Evolutionary conservation across 64 coral and sea anemone species (phyloP).

Genomic region (Orbicella faveolata): DNA sequence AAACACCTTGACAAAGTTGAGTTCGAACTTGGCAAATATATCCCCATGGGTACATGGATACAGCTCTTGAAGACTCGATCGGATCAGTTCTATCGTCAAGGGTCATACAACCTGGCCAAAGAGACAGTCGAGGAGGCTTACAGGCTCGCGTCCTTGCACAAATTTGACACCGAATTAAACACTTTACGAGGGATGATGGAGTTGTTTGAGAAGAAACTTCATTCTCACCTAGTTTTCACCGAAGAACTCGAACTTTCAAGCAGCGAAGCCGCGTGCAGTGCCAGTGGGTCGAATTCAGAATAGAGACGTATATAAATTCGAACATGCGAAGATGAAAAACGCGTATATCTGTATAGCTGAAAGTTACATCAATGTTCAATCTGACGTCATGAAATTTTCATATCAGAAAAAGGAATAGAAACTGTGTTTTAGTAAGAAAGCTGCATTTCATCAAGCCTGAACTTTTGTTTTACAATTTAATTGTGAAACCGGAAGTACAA

Average conservation of each 20-base stretch:
- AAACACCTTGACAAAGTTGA: too few species aligned
- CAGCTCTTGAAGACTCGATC: not conserved
- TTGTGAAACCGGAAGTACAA: not conserved
- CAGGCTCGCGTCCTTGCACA: not conserved
- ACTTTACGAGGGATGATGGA: too few species aligned
- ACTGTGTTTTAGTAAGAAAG: not conserved
- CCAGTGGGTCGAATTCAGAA: too few species aligned
- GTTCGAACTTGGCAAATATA: too few species aligned
- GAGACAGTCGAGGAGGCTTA: not conserved
- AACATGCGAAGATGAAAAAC: too few species aligned
- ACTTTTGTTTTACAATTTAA: not conserved
- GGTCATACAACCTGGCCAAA: not conserved
- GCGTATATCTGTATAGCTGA: too few species aligned
- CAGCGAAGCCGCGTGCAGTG: too few species aligned
- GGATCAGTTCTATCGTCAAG: conserved; percentile 1
- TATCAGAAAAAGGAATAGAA: not conserved
- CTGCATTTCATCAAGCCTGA: not conserved
- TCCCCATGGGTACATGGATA: conserved; percentile 4
- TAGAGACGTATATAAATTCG: too few species aligned
- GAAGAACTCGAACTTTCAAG: too few species aligned
- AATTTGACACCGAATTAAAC: too few species aligned
- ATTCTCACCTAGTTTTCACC: too few species aligned
- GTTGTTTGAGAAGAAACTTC: too few species aligned
- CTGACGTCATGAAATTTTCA: not conserved
- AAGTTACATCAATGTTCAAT: not conserved